These are phyloP conservation scores for Phrynocephalus forsythii DNA, from an alignment of 2,797 vertebrate species.

Conservation along the genomic window DNA sequence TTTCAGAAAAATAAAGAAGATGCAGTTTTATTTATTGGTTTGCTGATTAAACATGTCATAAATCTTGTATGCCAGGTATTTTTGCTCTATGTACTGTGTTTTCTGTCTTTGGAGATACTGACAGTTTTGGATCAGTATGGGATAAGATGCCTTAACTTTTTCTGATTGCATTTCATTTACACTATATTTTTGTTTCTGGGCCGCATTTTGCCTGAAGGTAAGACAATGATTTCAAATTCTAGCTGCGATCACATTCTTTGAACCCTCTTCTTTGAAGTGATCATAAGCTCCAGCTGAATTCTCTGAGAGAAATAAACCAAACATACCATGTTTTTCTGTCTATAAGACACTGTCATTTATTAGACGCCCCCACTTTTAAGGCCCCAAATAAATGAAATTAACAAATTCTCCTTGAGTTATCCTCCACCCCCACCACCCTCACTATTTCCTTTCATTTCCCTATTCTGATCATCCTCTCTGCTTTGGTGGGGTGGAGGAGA, in stretches of 20 bases:
- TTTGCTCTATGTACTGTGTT: slow-evolving; percentile 1
- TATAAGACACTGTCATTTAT: too few species aligned
- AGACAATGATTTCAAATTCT: not conserved
- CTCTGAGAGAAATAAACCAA: not conserved
- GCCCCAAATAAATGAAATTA: too few species aligned
- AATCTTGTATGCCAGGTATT: not conserved
- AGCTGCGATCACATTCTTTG: not conserved
- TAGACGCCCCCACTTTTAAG: too few species aligned
- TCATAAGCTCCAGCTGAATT: not conserved
- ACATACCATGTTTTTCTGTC: not conserved
- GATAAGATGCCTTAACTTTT: not conserved
- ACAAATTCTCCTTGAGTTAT: too few species aligned
- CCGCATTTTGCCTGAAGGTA: not conserved
- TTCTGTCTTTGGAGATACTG: not conserved
- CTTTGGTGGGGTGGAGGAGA: too few species aligned
- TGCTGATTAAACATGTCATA: not conserved
- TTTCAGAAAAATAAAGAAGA: not conserved
- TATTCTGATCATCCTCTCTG: too few species aligned
- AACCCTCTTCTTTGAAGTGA: not conserved
- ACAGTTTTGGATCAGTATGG: not conserved
- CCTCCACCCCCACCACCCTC: too few species aligned
- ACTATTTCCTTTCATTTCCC: too few species aligned
- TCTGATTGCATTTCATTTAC: slow-evolving; percentile 1
- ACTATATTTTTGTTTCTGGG: slow-evolving; percentile 8
- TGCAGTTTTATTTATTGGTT: not conserved